These are phyloP conservation scores for Pseudomyrmex pallidus DNA, from an alignment of 1,140 invertebrate species.

Conservation along the genomic window DNA sequence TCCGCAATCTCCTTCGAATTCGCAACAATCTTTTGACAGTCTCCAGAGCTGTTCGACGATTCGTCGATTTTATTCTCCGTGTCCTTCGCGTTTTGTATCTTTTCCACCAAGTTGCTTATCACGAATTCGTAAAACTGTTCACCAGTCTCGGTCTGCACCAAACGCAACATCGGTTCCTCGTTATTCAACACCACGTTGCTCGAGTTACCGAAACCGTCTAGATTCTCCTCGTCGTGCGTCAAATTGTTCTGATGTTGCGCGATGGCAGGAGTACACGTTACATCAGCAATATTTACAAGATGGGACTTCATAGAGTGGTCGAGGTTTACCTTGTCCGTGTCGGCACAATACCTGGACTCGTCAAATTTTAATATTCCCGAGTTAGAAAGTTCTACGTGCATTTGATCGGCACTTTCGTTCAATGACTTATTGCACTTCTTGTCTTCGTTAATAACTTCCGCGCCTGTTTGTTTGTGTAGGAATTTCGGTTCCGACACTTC, in stretches of 20 bases:
- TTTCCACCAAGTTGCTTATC: slow-evolving; percentile 77
- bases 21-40: slow-evolving; percentile 18
- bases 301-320: not conserved
- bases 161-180: slow-evolving; percentile 71
- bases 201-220: not conserved
- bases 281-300: not conserved
- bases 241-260: slow-evolving; percentile 1
- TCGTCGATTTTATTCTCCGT: slow-evolving; percentile 18
- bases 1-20: slow-evolving; percentile 11
- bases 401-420: slow-evolving; percentile 27
- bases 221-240: not conserved
- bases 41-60: slow-evolving; percentile 11
- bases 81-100: slow-evolving; percentile 45
- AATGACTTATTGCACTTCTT: slow-evolving; percentile 27
- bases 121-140: slow-evolving; percentile 81
- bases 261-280: not conserved
- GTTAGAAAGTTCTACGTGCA: slow-evolving; percentile 20
- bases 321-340: not conserved
- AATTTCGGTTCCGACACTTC: slow-evolving; percentile 17
- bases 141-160: slow-evolving; percentile 79
- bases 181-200: slow-evolving; percentile 52
- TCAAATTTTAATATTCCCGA: slow-evolving; percentile 45
- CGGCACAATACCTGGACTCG: slow-evolving; percentile 11
- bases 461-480: slow-evolving; percentile 15
- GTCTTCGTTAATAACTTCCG: slow-evolving; percentile 9